Evolutionary conservation across 2,113 vertebrate genomes (phyloP).

Genomic region (Psettodes erumei): DNA sequence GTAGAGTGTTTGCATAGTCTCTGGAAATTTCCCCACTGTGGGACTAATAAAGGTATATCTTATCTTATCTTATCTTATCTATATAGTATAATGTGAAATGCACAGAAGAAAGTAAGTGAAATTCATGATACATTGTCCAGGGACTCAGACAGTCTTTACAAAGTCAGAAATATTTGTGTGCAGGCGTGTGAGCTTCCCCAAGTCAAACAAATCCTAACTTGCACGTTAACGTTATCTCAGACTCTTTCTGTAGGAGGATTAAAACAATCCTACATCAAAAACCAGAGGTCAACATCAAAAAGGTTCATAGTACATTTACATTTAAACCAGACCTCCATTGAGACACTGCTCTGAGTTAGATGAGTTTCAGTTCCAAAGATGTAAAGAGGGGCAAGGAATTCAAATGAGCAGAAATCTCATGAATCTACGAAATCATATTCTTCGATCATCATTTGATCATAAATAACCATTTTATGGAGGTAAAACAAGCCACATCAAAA

Average conservation of each 20-base stretch:
- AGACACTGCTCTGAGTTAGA: background rate
- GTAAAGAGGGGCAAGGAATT: background rate
- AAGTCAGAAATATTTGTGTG: background rate
- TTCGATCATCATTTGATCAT: too few relatives aligned
- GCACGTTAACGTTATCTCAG: background rate
- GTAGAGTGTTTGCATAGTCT: background rate
- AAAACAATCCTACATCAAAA: background rate
- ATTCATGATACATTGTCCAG: background rate
- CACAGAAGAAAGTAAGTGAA: background rate
- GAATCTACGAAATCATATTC: too few relatives aligned
- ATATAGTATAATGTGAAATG: background rate
- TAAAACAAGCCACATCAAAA: background rate
- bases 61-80: too few relatives aligned
- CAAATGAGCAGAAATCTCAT: too few relatives aligned
- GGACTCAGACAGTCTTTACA: background rate
- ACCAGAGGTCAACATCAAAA: too few relatives aligned
- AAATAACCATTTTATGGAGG: background rate
- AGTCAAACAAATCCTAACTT: background rate
- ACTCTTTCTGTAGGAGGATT: background rate
- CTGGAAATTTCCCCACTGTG: too few relatives aligned
- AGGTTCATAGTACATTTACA: background rate
- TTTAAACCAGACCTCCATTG: background rate
- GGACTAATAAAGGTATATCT: too few relatives aligned
- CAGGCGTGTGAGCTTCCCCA: background rate
- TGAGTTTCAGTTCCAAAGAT: background rate